These are phyloP conservation scores for Trichonephila clavipes DNA, from an alignment of 1,140 invertebrate genomes.

Conservation along the genomic window DNA sequence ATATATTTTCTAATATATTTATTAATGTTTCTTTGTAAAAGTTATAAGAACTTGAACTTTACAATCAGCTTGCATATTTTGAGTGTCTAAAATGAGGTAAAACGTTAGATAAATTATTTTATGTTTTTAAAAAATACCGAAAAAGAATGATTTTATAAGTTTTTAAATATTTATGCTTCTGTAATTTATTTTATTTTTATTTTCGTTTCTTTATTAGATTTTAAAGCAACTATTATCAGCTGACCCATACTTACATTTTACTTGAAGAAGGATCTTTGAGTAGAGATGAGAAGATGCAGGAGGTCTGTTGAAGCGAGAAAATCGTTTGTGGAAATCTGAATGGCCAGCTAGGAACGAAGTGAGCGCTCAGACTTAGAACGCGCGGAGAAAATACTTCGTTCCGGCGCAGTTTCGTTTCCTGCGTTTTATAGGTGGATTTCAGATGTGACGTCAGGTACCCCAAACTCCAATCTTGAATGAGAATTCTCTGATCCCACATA, in stretches of 20 bases:
- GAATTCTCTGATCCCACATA: background rate
- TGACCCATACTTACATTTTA: slow-evolving; percentile 49
- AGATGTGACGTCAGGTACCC: slow-evolving; percentile 36
- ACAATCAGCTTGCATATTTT: no score
- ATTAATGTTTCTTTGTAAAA: no score
- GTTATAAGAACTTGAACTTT: no score
- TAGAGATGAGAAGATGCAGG: slow-evolving; percentile 20
- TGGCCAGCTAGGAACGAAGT: slow-evolving; percentile 57
- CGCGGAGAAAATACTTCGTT: slow-evolving; percentile 56
- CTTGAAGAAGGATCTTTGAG: background rate
- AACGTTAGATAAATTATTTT: no score
- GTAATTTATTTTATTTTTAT: no score
- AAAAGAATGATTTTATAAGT: no score
- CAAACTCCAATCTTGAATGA: slow-evolving; percentile 57
- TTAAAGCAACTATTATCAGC: background rate
- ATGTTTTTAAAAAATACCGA: no score
- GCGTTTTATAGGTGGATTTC: slow-evolving; percentile 49
- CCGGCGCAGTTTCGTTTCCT: slow-evolving; percentile 54
- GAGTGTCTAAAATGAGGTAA: no score
- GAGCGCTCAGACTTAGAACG: slow-evolving; percentile 13
- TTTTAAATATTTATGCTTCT: no score
- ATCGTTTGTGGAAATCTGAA: slow-evolving; percentile 55
- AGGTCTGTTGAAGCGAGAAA: slow-evolving; percentile 15
- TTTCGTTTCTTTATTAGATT: no score
- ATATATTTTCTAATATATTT: no score